A percentile compares a stretch with the other conserved stretches of the same genome.
phyloP scores from a whole-genome alignment of 2,888 invertebrate genomes.

The Cataglyphis albicans region DNA sequence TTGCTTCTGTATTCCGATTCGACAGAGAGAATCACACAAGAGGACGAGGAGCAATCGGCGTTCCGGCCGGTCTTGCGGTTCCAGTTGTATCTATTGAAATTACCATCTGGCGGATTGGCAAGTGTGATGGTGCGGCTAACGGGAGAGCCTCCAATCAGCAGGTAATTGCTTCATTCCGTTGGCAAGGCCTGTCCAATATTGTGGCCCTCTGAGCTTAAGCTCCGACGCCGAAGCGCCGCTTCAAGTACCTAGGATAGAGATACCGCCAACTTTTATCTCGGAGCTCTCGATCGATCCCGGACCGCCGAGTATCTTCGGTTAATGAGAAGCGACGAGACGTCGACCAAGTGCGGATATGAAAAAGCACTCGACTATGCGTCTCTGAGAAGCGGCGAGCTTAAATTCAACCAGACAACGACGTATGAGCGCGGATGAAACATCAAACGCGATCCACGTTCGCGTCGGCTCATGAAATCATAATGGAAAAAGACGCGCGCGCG shows the following conservation, averaged over 20 bases:
- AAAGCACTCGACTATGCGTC: conserved; percentile 12
- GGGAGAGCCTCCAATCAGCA: conserved; percentile 83
- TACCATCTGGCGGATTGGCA: conserved; percentile 81
- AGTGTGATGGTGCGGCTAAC: conserved; percentile 82
- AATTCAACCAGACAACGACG: conserved; percentile 68
- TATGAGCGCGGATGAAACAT: conserved; percentile 32
- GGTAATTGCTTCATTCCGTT: conserved; percentile 84
- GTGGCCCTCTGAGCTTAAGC: conserved; percentile 53
- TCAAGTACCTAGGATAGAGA: conserved; percentile 1
- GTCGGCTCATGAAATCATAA: conserved; percentile 22
- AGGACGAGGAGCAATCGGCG: conserved; percentile 74
- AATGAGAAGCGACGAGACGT: conserved; percentile 20
- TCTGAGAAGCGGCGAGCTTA: conserved; percentile 78
- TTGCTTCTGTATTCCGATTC: conserved; percentile 56
- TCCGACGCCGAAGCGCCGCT: conserved; percentile 35
- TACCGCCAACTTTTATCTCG: conserved; percentile 37
- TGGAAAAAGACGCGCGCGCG: conserved; percentile 20
- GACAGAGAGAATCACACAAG: conserved; percentile 65
- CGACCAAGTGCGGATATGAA: conserved; percentile 17
- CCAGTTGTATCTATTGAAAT: conserved; percentile 83
- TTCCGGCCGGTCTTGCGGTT: conserved; percentile 80
- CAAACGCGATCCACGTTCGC: conserved; percentile 16
- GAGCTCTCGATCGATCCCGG: conserved; percentile 19
- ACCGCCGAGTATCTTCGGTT: conserved; percentile 14
- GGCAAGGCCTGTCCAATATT: conserved; percentile 67